A percentile compares a stretch with the other conserved stretches of the same genome.
phyloP scores from a whole-genome alignment of 2,797 vertebrate species.

The Lophotriccus pileatus region DNA sequence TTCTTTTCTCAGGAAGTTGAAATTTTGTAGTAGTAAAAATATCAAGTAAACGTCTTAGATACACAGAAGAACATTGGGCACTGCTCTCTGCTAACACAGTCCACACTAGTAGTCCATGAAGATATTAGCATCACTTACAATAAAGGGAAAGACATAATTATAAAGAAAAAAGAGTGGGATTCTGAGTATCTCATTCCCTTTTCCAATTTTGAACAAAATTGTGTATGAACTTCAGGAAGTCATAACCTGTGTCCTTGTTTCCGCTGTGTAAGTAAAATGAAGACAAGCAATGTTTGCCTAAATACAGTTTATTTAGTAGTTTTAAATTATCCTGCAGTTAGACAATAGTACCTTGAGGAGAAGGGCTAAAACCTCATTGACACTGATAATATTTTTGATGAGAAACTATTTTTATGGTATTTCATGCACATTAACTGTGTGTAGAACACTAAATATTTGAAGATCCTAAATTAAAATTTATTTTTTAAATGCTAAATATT shows the following conservation, averaged over 20 bases:
- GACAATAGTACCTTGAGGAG: background rate
- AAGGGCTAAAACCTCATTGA: background rate
- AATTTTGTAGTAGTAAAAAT: background rate
- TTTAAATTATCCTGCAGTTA: background rate
- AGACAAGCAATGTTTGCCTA: background rate
- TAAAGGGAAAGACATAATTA: background rate
- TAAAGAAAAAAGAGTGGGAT: background rate
- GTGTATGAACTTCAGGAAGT: background rate
- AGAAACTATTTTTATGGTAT: background rate
- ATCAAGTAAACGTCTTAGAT: rapidly evolving
- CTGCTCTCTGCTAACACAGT: background rate
- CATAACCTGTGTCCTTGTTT: background rate
- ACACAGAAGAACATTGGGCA: background rate
- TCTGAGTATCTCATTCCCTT: background rate
- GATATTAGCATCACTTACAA: background rate
- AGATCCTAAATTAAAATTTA: background rate
- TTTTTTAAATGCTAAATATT: background rate
- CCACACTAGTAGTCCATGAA: background rate
- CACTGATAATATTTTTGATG: background rate
- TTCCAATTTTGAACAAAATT: background rate
- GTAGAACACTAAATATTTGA: background rate
- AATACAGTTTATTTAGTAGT: background rate
- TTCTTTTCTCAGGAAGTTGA: background rate
- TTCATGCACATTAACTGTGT: background rate
- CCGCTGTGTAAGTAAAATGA: background rate